Base-by-base conservation (phyloP, 2,888 invertebrate genomes). In the Amphipoea lucens region DNA sequence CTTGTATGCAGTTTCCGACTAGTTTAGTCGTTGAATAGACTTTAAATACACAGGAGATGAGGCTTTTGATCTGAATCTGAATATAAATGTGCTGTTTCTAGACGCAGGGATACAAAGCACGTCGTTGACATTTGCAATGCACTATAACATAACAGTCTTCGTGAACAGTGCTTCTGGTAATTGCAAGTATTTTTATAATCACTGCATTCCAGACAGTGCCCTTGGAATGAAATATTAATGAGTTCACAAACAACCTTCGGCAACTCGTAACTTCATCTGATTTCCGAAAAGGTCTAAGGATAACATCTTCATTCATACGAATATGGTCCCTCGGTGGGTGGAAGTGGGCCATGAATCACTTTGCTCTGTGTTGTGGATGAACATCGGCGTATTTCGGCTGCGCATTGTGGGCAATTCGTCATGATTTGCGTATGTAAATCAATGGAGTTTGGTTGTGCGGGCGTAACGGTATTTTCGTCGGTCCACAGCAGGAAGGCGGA, bases 381-480 rank as follows among this genome's bases (percentile, higher is more conserved):
- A 91, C 89, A 88, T 89, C 85, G 90, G 89, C 89, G 92, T 93
- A 95, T 95, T 96, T 94, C 88, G 95, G 94, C 93, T 94, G 93
- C 94, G 94, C 94, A 95, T 94, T 94, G 95, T 94, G 93, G 92
- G 94, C 94, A 95, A 96, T 96, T 96, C 96, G 96, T 96, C 96
- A 96, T 95, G 95, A 96, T 95, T 96, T 95, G 96, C 96, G 96
- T 96, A 96, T 96, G 96, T 96, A 96, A 97, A 96, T 96, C 95
- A 94, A 95, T 95, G 94, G 92, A 95, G 95, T 96, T 96, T 93
- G 95, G 95, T 93, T 95, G 95, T 94, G 94, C 94, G 94, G 92
- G 93, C 91, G 93, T 95, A 96, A 96, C 97, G 96, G 96, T 96
- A 96, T 96, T 96, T 96, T 95, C 93, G 96, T 95, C 96, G 96